Conservation (phyloP, 1,140 invertebrate genomes). For the Hirudo medicinalis region DNA sequence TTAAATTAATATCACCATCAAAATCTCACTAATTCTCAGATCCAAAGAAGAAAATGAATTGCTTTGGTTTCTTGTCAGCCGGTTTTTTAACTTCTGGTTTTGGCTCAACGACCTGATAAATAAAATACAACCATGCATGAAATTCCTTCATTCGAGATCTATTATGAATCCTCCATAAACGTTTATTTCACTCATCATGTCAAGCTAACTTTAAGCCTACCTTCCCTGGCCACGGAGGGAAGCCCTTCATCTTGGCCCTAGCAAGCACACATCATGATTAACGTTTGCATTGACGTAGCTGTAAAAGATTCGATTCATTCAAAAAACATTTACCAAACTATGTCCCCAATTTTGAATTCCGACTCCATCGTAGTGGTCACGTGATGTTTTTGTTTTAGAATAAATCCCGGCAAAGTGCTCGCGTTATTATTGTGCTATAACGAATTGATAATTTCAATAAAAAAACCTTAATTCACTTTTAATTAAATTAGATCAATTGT, state of each 20-base stretch:
- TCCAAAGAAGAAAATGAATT: conserved; percentile 86
- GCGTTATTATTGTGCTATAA: no score
- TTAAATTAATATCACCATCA: not conserved
- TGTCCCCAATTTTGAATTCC: conserved; percentile 55
- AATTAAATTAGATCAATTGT: no score
- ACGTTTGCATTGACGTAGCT: conserved; percentile 15
- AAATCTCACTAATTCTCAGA: conserved; percentile 77
- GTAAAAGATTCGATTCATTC: conserved; percentile 22
- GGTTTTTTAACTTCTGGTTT: conserved; percentile 40
- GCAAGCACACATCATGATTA: conserved; percentile 22
- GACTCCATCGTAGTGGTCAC: conserved; percentile 43
- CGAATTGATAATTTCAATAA: no score
- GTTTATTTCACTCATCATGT: not conserved
- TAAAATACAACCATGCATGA: conserved; percentile 21
- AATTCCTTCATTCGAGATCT: not conserved
- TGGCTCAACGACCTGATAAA: conserved; percentile 52
- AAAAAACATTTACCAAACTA: conserved; percentile 55
- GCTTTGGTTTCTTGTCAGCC: conserved; percentile 47
- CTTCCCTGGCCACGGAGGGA: conserved; percentile 79
- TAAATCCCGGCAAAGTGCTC: no score
- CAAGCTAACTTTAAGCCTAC: conserved; percentile 48
- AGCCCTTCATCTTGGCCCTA: conserved; percentile 91
- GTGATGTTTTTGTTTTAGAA: no score
- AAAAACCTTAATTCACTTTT: no score
- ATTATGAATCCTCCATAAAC: not conserved